Base-by-base conservation (phyloP, 2,888 invertebrate genomes). In the Chalcis sispes region DNA sequence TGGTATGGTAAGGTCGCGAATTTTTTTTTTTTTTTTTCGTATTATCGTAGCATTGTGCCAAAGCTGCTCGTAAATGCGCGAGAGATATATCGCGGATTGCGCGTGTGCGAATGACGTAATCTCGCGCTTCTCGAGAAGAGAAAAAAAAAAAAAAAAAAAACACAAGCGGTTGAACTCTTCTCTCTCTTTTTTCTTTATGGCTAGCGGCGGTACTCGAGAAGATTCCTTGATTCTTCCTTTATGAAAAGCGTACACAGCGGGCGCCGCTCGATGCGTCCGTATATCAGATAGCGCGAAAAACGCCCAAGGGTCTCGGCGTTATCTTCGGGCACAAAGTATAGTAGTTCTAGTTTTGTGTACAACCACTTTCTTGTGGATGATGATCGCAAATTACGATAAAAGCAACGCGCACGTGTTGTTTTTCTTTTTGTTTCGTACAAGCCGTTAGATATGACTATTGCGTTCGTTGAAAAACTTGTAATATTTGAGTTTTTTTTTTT, bases 271-370 rank as follows among this genome's bases (percentile, higher is more conserved):
- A 27, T 20, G 52, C 13, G 15, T 15, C 10, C 7, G 46, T 23
- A 59, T 27, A 62, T 62, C 71, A 71, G 62, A 71, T 62, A 71
- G 62, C 8, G 58, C 58, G 65, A 72, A 59, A 65, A 72, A 40
- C 40, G 62, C 65, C 64, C 20, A 15, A 32, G 50, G 62, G 71
- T 25, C 42, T 40, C 13, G 13, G 50, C 20, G 25, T 40, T 69
- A 61, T 71, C 36, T 62, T 18, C 52, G 59, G 8, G 8, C 13
- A n/a, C 18, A 18, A 40, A n/a, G 27, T 66, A n/a, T 25, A n/a
- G 36, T 15, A 48, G 40, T 2, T 10, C n/a, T 36, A 10, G 4
- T 71, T 71, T 71, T 54, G 40, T n/a, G 48, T 52, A 5, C 36
- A 20, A 8, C 27, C 1, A 15, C 54, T 72, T 56, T 25, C 62